These are phyloP conservation scores for Episyrphus balteatus DNA, from an alignment of 1,140 invertebrate species.

Conservation along the genomic window DNA sequence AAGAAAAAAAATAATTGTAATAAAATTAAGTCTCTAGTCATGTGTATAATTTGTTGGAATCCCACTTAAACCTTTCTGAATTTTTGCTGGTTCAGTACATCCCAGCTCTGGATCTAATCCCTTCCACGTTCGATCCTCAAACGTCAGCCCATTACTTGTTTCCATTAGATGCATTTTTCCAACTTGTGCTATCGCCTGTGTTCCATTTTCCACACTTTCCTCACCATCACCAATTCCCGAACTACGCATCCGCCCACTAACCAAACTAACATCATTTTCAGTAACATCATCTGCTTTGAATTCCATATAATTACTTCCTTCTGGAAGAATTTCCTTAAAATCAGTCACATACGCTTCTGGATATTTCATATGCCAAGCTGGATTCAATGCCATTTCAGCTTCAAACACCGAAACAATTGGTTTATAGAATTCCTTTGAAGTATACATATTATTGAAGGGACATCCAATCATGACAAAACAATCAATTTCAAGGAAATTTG, in stretches of 20 bases:
- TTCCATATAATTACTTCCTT: slow-evolving; percentile 43
- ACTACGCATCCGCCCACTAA: slow-evolving; percentile 50
- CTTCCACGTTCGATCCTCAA: slow-evolving; percentile 56
- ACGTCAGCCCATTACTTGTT: slow-evolving; percentile 44
- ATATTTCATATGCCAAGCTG: slow-evolving; percentile 44
- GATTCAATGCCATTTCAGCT: slow-evolving; percentile 78
- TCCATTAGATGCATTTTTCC: slow-evolving; percentile 40
- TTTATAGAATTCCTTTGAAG: slow-evolving; percentile 75
- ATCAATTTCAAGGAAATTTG: slow-evolving; percentile 75
- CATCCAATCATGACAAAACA: slow-evolving; percentile 84
- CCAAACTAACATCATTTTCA: slow-evolving; percentile 54
- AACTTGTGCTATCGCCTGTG: slow-evolving; percentile 34
- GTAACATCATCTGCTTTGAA: slow-evolving; percentile 41
- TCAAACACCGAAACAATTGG: slow-evolving; percentile 89
- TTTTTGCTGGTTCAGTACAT: slow-evolving; percentile 47
- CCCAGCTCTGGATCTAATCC: slow-evolving; percentile 63
- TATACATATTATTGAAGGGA: slow-evolving; percentile 73
- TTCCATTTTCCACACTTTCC: slow-evolving; percentile 14
- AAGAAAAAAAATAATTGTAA: background rate
- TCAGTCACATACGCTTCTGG: slow-evolving; percentile 57
- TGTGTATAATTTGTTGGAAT: slow-evolving; percentile 44
- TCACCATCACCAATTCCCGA: slow-evolving; percentile 19
- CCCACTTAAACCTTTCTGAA: slow-evolving; percentile 51
- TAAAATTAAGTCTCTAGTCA: slow-evolving; percentile 23
- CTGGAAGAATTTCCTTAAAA: slow-evolving; percentile 63